These are phyloP conservation scores for Lagopus muta DNA, from an alignment of 2,113 vertebrate species.

Conservation along the genomic window DNA sequence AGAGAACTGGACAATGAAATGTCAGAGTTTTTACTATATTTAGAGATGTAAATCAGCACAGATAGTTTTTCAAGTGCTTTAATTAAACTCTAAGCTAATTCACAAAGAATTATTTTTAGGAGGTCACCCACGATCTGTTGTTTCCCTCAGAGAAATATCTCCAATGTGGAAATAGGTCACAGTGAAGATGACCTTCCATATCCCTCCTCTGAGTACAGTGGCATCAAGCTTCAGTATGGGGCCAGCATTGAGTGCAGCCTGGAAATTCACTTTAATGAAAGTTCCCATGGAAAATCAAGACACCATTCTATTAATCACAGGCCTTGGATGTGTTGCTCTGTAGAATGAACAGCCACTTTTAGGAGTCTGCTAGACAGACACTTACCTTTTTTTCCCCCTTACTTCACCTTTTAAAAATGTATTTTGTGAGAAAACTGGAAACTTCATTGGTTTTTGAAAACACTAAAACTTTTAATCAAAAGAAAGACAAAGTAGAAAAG, in stretches of 20 bases:
- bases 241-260: background rate
- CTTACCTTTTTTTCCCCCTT: background rate
- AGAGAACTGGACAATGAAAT: background rate
- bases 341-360: background rate
- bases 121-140: background rate
- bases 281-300: background rate
- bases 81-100: constrained; percentile 26
- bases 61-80: background rate
- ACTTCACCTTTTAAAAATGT: background rate
- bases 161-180: background rate
- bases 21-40: background rate
- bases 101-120: background rate
- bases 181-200: background rate
- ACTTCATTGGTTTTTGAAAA: background rate
- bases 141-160: background rate
- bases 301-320: background rate
- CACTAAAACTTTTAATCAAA: constrained; percentile 33
- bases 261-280: background rate
- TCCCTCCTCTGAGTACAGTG: background rate
- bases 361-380: background rate
- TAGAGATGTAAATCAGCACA: background rate
- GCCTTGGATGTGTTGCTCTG: background rate
- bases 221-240: background rate
- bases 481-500: background rate
- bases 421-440: background rate